Conservation (phyloP, 2,797 vertebrate genomes). For the Helarctos malayanus region DNA sequence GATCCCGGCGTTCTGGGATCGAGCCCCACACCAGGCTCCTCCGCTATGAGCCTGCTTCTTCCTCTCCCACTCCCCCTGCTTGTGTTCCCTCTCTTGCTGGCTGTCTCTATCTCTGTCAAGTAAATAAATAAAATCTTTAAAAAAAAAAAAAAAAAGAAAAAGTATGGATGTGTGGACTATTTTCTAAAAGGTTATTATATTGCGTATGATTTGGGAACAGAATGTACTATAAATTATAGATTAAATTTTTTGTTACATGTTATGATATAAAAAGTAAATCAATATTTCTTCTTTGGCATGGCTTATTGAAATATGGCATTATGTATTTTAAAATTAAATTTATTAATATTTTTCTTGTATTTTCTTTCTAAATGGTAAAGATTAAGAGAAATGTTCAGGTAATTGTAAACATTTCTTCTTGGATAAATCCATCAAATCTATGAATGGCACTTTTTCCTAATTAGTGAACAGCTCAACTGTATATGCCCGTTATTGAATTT, state of each 20-base stretch:
- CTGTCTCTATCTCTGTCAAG: too few species aligned
- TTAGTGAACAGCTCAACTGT: neutral
- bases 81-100: too few species aligned
- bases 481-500: constrained; percentile 24
- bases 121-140: too few species aligned
- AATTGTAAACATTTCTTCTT: constrained; percentile 37
- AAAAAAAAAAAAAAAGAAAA: too few species aligned
- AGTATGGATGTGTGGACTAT: neutral
- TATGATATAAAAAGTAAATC: constrained; percentile 39
- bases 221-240: neutral
- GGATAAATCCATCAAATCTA: constrained; percentile 13
- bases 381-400: neutral
- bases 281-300: neutral
- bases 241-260: constrained; percentile 40
- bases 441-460: neutral
- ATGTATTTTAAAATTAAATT: constrained; percentile 39
- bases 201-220: constrained; percentile 32
- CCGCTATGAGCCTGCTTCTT: too few species aligned
- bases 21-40: too few species aligned
- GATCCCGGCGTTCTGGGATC: too few species aligned
- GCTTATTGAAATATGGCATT: neutral
- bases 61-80: too few species aligned
- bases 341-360: neutral
- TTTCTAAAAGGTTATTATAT: constrained; percentile 55
- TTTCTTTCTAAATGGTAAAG: constrained; percentile 46